Base-by-base conservation (phyloP, 1,140 invertebrate species). In the Camponotus floridanus region DNA sequence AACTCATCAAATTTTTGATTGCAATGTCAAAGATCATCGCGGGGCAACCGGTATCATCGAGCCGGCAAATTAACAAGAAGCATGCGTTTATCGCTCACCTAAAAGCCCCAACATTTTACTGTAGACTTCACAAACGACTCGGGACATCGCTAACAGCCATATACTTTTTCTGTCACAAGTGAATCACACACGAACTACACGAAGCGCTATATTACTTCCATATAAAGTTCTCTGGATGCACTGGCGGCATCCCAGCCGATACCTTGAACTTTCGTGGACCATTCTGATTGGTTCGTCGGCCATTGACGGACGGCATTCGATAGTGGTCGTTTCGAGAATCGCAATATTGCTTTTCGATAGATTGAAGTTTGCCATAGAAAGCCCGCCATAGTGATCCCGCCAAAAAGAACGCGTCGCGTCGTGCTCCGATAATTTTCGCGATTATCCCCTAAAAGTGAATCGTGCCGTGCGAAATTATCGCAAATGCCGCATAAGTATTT, bases 241-340 rank as follows among this genome's bases (percentile, higher is more conserved):
- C 45, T 79, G 65, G 36, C 57, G 42, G 78, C 62, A 59, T 61
- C 48, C 26, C 79, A 57, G 33, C 68, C 64, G 62, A 62, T n/a
- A 85, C 73, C 88, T 39, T 64, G 80, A 87, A 83, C 92, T 92
- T 94, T 94, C 94, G 94, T 95, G 94, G 93, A 94, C 70, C 87
- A 21, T 88, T 86, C 51, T 85, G 76, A 94, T 94, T 95, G 92
- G 94, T 93, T 88, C 90, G 88, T 90, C 89, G 87, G 79, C 71
- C 48, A 51, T 51, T 18, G 48, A 90, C 90, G 73, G 80, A 87
- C 39, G 61, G 48, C 8, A 62, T 31, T 31, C 59, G 9, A 26
- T 6, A 62, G 59, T 31, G 5, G 59, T 26, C 26, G 59, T 26
- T 62, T 61, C 5, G 11, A 61, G 9, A 62, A 26, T 61, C 33